A percentile compares a stretch with the other conserved stretches of the same genome.
Evolutionary conservation across 2,797 vertebrate genomes (phyloP).

Genomic region (Trichosurus vulpecula): DNA sequence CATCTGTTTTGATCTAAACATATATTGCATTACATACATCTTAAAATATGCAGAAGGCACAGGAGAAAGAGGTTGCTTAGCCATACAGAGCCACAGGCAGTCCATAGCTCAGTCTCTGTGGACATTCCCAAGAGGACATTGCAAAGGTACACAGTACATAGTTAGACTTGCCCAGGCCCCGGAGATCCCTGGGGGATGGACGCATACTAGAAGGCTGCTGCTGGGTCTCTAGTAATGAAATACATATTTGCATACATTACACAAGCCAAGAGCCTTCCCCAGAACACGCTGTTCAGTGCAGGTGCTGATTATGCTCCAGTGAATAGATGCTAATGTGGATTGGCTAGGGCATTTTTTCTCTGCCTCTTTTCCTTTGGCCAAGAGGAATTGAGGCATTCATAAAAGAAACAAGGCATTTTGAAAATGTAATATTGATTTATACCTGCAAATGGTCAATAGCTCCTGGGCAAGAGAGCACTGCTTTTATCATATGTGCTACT

Average conservation of each 20-base stretch:
- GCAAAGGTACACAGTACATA: conserved; percentile 5
- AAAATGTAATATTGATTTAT: conserved; percentile 32
- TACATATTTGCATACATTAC: conserved; percentile 26
- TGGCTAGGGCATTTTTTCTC: conserved; percentile 30
- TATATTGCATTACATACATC: conserved; percentile 40
- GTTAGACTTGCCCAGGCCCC: background rate
- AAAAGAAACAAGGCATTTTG: conserved; percentile 31
- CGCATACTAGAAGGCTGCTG: conserved; percentile 19
- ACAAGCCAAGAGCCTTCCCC: background rate
- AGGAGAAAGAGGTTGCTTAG: conserved; percentile 53
- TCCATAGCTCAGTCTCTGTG: conserved; percentile 43
- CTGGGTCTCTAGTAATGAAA: background rate
- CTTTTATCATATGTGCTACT: conserved; percentile 1
- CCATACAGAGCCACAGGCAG: conserved; percentile 50
- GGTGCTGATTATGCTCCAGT: conserved; percentile 32
- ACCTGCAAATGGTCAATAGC: conserved; percentile 28
- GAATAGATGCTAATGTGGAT: background rate
- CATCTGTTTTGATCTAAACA: conserved; percentile 63
- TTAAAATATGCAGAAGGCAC: conserved; percentile 46
- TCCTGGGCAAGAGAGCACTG: background rate
- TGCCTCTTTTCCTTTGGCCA: conserved; percentile 38
- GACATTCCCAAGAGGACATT: conserved; percentile 42
- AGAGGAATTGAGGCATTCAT: conserved; percentile 36
- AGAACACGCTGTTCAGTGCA: conserved; percentile 25
- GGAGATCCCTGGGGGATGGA: background rate